Evolutionary conservation across 2,888 invertebrate genomes (phyloP), one percentile per base, ranked within the genome.

Genomic region (Eupithecia vulgata): DNA sequence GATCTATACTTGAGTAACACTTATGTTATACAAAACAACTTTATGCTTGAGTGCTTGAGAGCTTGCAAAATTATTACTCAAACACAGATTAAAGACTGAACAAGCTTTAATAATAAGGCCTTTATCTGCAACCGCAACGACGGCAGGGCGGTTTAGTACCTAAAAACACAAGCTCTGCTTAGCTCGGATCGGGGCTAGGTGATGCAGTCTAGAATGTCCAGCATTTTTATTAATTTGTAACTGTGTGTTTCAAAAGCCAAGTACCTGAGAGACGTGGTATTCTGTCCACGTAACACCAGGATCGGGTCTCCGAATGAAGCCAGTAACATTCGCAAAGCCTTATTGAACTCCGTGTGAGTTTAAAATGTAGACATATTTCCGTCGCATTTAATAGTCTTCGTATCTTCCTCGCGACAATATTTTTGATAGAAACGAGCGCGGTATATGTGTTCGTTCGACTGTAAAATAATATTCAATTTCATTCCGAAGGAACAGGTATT

Each of bases 381-480:
- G 21, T 65, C 40, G 40, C 15, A 65, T 65, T 65, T 25, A 25
- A 15, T 65, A 64, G 37, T 64, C 17, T 37, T 42, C 65, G 40
- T 65, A 37, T 21, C 13, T 34, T 15, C 8, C 61, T 34, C 61
- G 17, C 30, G 2, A 59, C 65, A 42, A 40, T 65, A 25, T 42
- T 65, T 64, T 65, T 21, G 42, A 21, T 64, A 40, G 40, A 42
- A 21, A 21, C 35, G 17, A 64, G 13, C 21, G n/a, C 21, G 37
- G 1, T 64, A 12, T 42, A 65, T 25, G 21, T 65, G 21, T 65
- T 40, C 65, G 40, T 15, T 40, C 40, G 6, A 40, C 3, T 25
- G 40, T 65, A 25, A 40, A 65, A 65, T 65, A 65, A 65, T 65
- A 65, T 65, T 65, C 65, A 40, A 40, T 65, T 65, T 65, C 40